Conservation (phyloP, 2,113 vertebrate species). For the Scartelaos histophorus region DNA sequence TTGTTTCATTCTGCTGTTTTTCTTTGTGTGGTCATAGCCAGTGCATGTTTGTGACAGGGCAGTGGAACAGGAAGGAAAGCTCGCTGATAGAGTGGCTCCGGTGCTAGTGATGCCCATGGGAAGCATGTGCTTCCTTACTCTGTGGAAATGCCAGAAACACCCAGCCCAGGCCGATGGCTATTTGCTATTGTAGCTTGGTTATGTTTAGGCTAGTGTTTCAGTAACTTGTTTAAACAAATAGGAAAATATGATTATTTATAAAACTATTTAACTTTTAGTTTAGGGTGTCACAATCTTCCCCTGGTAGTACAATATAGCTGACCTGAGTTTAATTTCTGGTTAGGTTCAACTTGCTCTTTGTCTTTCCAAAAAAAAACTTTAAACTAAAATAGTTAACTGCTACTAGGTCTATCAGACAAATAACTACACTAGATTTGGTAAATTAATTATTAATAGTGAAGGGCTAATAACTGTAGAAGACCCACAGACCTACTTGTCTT, state of each 20-base stretch:
- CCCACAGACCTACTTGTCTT: neutral
- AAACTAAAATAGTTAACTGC: neutral
- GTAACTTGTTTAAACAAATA: neutral
- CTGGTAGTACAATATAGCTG: neutral
- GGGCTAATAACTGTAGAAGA: neutral
- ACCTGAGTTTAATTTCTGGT: neutral
- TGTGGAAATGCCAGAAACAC: slow-evolving; percentile 57
- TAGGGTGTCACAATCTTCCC: neutral
- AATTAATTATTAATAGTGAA: neutral
- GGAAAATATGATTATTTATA: neutral
- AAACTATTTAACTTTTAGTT: neutral
- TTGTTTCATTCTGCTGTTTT: slow-evolving; percentile 26
- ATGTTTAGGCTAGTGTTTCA: slow-evolving; percentile 1
- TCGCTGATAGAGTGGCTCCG: slow-evolving; percentile 72
- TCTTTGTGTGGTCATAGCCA: slow-evolving; percentile 65
- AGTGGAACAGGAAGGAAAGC: slow-evolving; percentile 78
- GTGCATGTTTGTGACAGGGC: slow-evolving; percentile 67
- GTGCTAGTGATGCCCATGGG: slow-evolving; percentile 68
- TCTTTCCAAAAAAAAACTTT: neutral
- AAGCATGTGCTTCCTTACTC: slow-evolving; percentile 69
- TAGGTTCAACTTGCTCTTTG: neutral
- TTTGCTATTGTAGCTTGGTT: slow-evolving; percentile 10
- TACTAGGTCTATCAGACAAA: neutral
- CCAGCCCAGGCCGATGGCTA: slow-evolving; percentile 16
- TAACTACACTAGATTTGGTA: neutral